A percentile compares a stretch with the other conserved stretches of the same genome.
phyloP scores from a whole-genome alignment of 2,113 vertebrate genomes.

The Martes martes region DNA sequence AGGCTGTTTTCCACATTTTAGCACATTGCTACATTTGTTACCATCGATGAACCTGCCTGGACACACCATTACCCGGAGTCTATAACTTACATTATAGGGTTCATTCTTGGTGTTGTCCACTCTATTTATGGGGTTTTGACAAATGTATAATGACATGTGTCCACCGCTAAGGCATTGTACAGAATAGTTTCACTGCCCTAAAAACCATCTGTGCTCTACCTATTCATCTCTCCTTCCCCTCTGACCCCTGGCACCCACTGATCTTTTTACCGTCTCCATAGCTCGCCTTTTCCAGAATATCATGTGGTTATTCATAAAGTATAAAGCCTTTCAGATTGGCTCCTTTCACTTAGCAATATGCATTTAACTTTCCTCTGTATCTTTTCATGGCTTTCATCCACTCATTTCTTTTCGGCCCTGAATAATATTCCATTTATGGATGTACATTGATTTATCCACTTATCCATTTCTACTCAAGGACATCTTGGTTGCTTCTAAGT shows the following conservation, averaged over 20 bases:
- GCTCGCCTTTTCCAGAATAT: not conserved
- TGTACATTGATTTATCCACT: not conserved
- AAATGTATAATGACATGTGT: not conserved
- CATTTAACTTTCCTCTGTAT: not conserved
- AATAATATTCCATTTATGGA: not conserved
- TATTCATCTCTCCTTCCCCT: not conserved
- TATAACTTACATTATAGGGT: not conserved
- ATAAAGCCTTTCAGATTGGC: not conserved
- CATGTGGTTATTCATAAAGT: not conserved
- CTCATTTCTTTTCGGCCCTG: not conserved
- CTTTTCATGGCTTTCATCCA: not conserved
- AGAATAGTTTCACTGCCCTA: not conserved
- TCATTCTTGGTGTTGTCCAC: not conserved
- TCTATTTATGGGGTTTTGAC: not conserved
- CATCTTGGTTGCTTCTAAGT: not conserved
- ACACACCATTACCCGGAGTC: not conserved
- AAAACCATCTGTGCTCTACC: not conserved
- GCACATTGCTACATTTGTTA: not conserved
- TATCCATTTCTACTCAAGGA: not conserved
- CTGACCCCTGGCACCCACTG: not conserved
- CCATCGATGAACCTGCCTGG: accelerated
- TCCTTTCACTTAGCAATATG: not conserved
- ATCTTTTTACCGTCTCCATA: not conserved
- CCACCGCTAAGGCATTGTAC: not conserved
- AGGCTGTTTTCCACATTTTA: not conserved